phyloP scores from a whole-genome alignment of 2,113 vertebrate genomes.

The Hemichromis elongatus region DNA sequence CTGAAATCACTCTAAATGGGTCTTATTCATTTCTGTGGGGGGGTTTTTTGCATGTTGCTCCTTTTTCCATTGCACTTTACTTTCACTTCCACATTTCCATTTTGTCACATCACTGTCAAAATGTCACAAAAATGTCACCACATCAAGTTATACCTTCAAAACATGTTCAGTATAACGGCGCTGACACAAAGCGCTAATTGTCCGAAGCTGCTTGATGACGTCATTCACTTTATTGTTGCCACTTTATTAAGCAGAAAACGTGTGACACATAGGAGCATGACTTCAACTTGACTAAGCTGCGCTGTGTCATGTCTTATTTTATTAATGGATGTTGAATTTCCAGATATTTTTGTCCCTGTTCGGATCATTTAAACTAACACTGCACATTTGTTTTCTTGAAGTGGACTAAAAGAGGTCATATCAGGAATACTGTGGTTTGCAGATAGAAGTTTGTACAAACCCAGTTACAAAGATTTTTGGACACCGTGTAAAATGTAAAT shows the following conservation, averaged over 20 bases:
- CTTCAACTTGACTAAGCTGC: background rate
- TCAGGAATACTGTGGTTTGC: background rate
- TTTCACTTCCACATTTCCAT: background rate
- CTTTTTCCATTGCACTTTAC: background rate
- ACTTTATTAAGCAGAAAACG: background rate
- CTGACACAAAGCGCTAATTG: background rate
- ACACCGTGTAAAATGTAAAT: background rate
- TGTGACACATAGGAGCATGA: slow-evolving; percentile 32
- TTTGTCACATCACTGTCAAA: background rate
- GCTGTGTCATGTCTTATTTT: background rate
- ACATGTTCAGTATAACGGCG: background rate
- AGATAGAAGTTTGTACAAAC: background rate
- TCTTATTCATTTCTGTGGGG: background rate
- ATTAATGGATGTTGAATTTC: background rate
- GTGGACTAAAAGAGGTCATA: background rate
- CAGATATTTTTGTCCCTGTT: slow-evolving; percentile 2
- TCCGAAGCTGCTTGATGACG: background rate
- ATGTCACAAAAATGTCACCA: background rate
- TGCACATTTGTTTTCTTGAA: slow-evolving; percentile 27
- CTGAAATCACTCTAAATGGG: background rate
- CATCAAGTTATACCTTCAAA: background rate
- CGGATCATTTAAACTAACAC: slow-evolving; percentile 35
- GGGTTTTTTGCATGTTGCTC: background rate
- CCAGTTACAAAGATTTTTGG: background rate
- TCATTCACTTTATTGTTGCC: background rate